Base-by-base conservation (phyloP, 2,113 vertebrate species). In the Baryphthengus martii region DNA sequence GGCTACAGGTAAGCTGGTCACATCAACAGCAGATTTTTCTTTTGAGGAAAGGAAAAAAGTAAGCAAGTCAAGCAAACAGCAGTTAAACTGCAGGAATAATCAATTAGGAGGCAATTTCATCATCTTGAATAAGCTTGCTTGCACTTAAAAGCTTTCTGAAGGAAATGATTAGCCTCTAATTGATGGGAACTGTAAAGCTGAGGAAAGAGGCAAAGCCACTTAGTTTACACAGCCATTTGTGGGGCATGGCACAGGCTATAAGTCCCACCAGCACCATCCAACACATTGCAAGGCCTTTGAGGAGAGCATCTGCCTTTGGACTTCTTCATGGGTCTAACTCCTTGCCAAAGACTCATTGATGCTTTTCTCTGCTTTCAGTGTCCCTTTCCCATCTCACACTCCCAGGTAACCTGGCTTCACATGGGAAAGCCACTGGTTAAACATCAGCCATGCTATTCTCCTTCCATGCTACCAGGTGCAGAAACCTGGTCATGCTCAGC, bases 1-100 rank as follows among this genome's bases (percentile, higher is more conserved):
- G 92, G 90, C 92, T 94, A 77, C 89, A 95, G 90, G 82, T 85
- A 87, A 95, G 79, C 61, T 88, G 92, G 75, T 45, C 66, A 35
- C 24, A 70, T 6, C 74, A 47, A 61, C 55, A 49, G 86, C 74
- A 71, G 81, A 6, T 90, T 92, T 94, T 68, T 80, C 23, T 66
- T 94, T 71, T 0, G 0, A 89, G 89, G 65, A 49, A 68, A 89
- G 56, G 72, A 72, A 74, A 77, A 49, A 61, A 68, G 74, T 5
- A 52, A 79, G 39, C 55, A 39, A 96, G 62, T 77, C 31, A 28
- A 45, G 78, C 58, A 96, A 96, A 76, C 96, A 97, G 92, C 93
- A 96, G 95, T 85, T 95, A 85, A 95, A 84, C 93, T 71, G 90
- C 92, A 93, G 92, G 92, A 93, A 93, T 93, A 96, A 97, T 96